phyloP scores from a whole-genome alignment of 2,113 vertebrate species.

The Colinus virginianus region DNA sequence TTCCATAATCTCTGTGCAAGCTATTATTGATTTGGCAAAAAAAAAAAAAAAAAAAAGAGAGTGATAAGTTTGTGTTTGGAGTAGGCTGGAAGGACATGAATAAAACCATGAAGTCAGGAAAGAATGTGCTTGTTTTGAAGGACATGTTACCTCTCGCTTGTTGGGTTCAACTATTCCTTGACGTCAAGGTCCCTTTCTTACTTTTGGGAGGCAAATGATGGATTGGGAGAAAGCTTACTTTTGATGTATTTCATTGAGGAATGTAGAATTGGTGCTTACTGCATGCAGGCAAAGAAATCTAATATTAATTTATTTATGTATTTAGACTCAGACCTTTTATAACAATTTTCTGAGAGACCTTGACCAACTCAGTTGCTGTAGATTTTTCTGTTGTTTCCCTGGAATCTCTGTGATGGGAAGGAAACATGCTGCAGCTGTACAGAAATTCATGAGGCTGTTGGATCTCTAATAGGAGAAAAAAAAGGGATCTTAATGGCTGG shows the following conservation, averaged over 20 bases:
- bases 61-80: slow-evolving; percentile 56
- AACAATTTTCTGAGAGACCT: neutral
- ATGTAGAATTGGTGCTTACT: slow-evolving; percentile 35
- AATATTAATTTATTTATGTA: neutral
- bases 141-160: neutral
- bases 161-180: slow-evolving; percentile 11
- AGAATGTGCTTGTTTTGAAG: slow-evolving; percentile 33
- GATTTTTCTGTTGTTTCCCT: neutral
- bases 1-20: neutral
- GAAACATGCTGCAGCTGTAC: neutral
- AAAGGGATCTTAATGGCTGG: neutral
- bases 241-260: slow-evolving; percentile 3
- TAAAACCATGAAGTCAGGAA: slow-evolving; percentile 13
- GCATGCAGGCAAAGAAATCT: slow-evolving; percentile 23
- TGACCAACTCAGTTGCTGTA: neutral
- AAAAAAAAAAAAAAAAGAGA: neutral
- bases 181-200: neutral
- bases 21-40: slow-evolving; percentile 55
- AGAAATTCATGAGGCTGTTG: neutral
- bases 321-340: slow-evolving; percentile 17
- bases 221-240: neutral
- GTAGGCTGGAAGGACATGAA: slow-evolving; percentile 44
- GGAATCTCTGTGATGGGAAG: neutral
- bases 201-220: neutral
- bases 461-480: neutral